phyloP scores from a whole-genome alignment of 2,888 invertebrate species.

The Callyntrura sp. region DNA sequence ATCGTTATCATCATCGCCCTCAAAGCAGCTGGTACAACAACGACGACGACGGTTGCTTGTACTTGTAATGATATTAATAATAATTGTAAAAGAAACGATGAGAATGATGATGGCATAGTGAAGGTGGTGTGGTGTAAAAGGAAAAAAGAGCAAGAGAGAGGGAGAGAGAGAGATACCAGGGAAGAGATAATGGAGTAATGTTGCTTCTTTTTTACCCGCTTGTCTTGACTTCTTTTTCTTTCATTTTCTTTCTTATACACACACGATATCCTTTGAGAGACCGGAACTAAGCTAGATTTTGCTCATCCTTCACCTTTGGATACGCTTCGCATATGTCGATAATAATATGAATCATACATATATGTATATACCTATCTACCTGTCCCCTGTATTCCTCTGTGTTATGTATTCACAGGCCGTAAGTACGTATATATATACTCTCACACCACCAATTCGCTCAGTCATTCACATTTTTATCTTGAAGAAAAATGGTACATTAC shows the following conservation, averaged over 20 bases:
- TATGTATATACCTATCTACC: slow-evolving; percentile 31
- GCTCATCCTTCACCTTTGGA: slow-evolving; percentile 80
- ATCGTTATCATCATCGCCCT: slow-evolving; percentile 42
- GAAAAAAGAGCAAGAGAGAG: neutral
- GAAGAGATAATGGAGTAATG: slow-evolving; percentile 21
- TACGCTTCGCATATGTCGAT: slow-evolving; percentile 84
- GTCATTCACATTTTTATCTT: slow-evolving; percentile 75
- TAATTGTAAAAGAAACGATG: slow-evolving; percentile 41
- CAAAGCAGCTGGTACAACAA: slow-evolving; percentile 57
- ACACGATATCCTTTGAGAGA: slow-evolving; percentile 74
- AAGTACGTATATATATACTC: neutral
- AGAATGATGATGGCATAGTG: slow-evolving; percentile 22
- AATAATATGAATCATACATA: slow-evolving; percentile 65
- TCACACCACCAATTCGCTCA: slow-evolving; percentile 36
- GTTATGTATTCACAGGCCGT: neutral
- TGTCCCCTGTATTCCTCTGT: slow-evolving; percentile 1
- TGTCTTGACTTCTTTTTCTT: slow-evolving; percentile 66
- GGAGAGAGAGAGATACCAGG: neutral
- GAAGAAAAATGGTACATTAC: slow-evolving; percentile 55
- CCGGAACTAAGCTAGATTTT: slow-evolving; percentile 80
- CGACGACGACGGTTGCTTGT: slow-evolving; percentile 60
- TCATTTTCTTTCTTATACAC: slow-evolving; percentile 35
- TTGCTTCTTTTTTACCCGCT: neutral
- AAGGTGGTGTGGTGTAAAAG: neutral
- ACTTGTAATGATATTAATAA: slow-evolving; percentile 70